phyloP scores from a whole-genome alignment of 1,140 invertebrate species.

The Tribolium madens region DNA sequence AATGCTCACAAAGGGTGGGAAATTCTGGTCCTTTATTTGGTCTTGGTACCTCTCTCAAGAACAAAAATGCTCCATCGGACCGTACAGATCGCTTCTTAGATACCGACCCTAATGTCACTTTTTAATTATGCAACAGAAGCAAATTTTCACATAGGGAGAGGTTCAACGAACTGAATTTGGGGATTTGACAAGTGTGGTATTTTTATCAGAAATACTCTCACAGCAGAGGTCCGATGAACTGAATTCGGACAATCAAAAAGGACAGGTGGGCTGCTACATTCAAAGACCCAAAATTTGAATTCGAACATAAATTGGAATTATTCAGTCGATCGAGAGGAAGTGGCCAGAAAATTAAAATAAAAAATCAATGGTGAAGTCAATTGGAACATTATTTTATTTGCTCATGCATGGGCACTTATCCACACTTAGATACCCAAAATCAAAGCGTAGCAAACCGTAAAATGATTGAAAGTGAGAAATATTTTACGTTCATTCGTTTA shows the following conservation, averaged over 20 bases:
- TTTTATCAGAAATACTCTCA: slow-evolving; percentile 4
- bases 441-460: too few relatives aligned
- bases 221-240: neutral
- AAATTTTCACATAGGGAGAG: slow-evolving; percentile 3
- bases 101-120: slow-evolving; percentile 6
- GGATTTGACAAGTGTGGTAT: slow-evolving; percentile 15
- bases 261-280: neutral
- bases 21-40: neutral
- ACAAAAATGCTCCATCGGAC: slow-evolving; percentile 13
- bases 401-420: neutral
- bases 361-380: neutral
- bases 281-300: neutral
- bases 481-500: too few relatives aligned
- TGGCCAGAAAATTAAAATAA: neutral
- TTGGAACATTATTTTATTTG: neutral
- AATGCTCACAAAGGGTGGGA: slow-evolving; percentile 6
- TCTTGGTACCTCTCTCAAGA: neutral
- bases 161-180: slow-evolving; percentile 17
- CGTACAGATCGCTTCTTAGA: slow-evolving; percentile 7
- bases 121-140: slow-evolving; percentile 12
- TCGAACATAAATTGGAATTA: neutral
- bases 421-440: too few relatives aligned
- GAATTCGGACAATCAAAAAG: neutral
- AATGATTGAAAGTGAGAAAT: too few relatives aligned
- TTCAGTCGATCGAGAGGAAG: neutral